Conservation (phyloP, 2,888 invertebrate genomes). For the Oscheius onirici region DNA sequence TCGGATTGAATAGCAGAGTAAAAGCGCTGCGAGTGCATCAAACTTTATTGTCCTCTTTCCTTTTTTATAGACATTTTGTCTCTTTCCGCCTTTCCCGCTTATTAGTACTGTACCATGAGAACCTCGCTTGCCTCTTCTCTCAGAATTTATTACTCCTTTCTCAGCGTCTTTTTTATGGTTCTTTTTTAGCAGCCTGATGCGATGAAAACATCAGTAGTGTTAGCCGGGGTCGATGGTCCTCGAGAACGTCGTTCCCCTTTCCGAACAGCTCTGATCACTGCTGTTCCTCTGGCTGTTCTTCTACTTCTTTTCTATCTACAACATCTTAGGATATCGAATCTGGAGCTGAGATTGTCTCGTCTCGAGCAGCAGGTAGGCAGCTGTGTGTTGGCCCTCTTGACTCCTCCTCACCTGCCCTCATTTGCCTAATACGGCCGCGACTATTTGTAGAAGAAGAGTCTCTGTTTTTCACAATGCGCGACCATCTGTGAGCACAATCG, state of each 20-base stretch:
- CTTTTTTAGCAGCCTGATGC: slow-evolving; percentile 6
- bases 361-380: slow-evolving; percentile 13
- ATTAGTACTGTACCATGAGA: no score
- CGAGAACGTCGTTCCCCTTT: background rate
- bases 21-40: no score
- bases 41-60: no score
- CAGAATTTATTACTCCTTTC: background rate
- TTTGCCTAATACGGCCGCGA: slow-evolving; percentile 24
- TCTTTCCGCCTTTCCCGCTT: no score
- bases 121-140: no score
- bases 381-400: background rate
- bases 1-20: no score
- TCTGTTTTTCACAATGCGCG: slow-evolving; percentile 3
- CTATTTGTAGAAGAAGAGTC: background rate
- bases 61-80: no score
- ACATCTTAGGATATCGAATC: slow-evolving; percentile 28
- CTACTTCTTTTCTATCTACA: slow-evolving; percentile 22
- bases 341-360: slow-evolving; percentile 29
- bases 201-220: slow-evolving; percentile 27
- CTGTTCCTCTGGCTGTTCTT: slow-evolving; percentile 21
- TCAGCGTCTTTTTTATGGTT: background rate
- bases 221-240: slow-evolving; percentile 13
- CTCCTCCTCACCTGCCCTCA: slow-evolving; percentile 22
- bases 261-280: background rate
- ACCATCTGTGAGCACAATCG: slow-evolving; percentile 23